Evolutionary conservation across 2,113 vertebrate genomes (phyloP).

Genomic region (Riparia riparia): DNA sequence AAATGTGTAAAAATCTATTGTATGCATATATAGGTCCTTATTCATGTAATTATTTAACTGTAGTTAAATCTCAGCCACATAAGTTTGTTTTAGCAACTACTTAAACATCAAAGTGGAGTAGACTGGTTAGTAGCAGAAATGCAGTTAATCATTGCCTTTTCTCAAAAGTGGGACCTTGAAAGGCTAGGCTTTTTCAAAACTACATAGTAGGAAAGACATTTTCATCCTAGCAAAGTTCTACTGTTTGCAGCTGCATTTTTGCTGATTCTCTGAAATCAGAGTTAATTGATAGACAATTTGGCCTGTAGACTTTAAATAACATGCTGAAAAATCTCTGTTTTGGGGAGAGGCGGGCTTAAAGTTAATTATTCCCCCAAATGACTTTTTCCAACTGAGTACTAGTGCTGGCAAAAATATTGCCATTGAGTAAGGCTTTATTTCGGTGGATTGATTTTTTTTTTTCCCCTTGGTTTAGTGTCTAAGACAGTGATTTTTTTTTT

Average conservation of each 20-base stretch:
- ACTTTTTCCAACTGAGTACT: conserved; percentile 10
- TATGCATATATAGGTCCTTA: neutral
- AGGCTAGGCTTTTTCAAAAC: neutral
- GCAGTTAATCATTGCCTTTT: neutral
- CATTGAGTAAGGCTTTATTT: conserved; percentile 22
- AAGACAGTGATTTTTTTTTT: neutral
- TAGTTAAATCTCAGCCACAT: neutral
- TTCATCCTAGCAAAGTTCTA: conserved; percentile 20
- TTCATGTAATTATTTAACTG: neutral
- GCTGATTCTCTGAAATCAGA: conserved; percentile 64
- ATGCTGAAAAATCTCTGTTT: conserved; percentile 55
- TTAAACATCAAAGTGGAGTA: neutral
- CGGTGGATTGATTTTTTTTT: neutral
- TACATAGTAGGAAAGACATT: conserved; percentile 20
- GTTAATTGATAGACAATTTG: conserved; percentile 63
- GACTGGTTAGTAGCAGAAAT: neutral
- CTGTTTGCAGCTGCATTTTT: conserved; percentile 61
- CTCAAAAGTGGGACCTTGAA: neutral
- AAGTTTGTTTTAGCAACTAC: neutral
- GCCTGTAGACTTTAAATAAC: conserved; percentile 67
- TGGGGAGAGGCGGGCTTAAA: conserved; percentile 50
- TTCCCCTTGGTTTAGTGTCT: neutral
- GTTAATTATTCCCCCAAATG: conserved; percentile 43
- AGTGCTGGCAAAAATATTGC: conserved; percentile 11
- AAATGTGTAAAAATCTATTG: neutral